Conservation (phyloP, 2,888 invertebrate genomes). For the Branchinecta sandiegonensis region DNA sequence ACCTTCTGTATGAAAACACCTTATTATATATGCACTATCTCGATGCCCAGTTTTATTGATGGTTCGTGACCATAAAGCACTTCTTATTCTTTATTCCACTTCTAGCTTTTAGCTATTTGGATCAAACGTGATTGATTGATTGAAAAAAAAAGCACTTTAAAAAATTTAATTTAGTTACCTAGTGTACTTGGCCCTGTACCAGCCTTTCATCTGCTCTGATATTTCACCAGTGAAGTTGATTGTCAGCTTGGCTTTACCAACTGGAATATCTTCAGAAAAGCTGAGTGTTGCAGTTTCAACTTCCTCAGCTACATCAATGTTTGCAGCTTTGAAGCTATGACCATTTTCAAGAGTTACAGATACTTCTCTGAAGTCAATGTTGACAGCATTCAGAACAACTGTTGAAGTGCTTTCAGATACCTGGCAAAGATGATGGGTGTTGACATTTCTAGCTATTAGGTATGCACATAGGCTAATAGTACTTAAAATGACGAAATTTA, state of each 20-base stretch:
- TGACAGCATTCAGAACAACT: conserved; percentile 60
- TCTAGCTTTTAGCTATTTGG: no score
- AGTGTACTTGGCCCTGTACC: conserved; percentile 75
- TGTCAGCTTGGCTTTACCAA: conserved; percentile 42
- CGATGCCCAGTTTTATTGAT: no score
- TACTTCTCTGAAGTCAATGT: conserved; percentile 53
- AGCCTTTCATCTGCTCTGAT: conserved; percentile 87
- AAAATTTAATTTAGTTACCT: conserved; percentile 33
- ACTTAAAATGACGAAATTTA: no score
- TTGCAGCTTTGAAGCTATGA: not conserved
- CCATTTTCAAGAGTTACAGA: conserved; percentile 5
- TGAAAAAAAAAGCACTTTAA: no score
- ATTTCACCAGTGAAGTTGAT: conserved; percentile 69
- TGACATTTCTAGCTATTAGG: no score
- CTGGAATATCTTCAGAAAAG: conserved; percentile 46
- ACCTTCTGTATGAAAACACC: no score
- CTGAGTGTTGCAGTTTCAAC: conserved; percentile 44
- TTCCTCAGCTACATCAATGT: conserved; percentile 25
- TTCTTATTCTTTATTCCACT: no score
- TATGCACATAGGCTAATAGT: no score
- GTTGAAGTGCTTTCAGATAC: conserved; percentile 48
- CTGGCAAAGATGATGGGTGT: conserved; percentile 40
- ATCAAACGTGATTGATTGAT: no score
- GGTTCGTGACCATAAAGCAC: no score
- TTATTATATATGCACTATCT: no score